These are phyloP conservation scores for Struthidea cinerea DNA, from an alignment of 2,113 vertebrate species.

Conservation along the genomic window DNA sequence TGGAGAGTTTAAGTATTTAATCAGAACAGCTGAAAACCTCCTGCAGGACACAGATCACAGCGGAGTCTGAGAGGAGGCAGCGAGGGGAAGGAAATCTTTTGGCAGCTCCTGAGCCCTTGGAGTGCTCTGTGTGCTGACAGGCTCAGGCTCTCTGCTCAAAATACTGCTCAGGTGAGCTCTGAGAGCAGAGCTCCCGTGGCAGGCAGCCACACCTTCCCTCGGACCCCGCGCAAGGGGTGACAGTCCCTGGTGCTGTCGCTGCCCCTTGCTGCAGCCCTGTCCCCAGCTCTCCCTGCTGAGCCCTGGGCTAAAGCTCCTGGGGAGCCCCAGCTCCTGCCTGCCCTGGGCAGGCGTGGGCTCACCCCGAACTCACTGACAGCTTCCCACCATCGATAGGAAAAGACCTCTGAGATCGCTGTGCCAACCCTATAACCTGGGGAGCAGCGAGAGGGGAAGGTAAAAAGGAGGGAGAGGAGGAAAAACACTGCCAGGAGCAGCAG, in stretches of 20 bases:
- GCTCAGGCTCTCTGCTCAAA: not conserved
- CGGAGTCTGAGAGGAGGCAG: not conserved
- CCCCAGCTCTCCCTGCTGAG: fast-evolving
- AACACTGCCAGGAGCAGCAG: fast-evolving
- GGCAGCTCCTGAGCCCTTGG: not conserved
- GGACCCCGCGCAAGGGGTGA: not conserved
- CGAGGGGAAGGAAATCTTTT: not conserved
- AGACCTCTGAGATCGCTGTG: not conserved
- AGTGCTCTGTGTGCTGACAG: not conserved
- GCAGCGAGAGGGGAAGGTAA: not conserved
- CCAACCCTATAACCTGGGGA: fast-evolving
- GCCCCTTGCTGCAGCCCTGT: not conserved
- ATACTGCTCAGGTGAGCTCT: not conserved
- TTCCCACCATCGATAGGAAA: fast-evolving
- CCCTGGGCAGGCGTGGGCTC: not conserved
- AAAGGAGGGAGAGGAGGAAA: not conserved
- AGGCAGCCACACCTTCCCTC: fast-evolving
- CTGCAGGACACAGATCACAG: not conserved
- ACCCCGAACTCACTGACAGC: fast-evolving
- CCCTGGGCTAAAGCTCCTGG: not conserved
- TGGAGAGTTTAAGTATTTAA: not conserved
- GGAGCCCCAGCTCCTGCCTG: not conserved
- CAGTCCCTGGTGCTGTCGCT: not conserved
- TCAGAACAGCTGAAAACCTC: not conserved
- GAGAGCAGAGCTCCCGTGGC: not conserved